Evolutionary conservation across 2,888 invertebrate species (phyloP).

Genomic region (Caenorhabditis macrosperma): DNA sequence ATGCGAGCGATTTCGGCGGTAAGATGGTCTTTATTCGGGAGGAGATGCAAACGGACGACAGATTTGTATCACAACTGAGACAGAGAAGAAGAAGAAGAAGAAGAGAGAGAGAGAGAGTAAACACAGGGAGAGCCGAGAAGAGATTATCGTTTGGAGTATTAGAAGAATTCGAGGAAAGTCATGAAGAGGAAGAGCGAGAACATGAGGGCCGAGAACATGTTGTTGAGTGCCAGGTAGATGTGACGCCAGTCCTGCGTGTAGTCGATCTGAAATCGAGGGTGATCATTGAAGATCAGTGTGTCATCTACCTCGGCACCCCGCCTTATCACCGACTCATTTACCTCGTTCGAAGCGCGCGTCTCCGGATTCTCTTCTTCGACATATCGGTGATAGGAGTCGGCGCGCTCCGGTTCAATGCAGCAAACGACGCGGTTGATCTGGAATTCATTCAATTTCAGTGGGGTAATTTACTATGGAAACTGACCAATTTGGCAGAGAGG

Average conservation of each 20-base stretch:
- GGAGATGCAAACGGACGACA: constrained; percentile 23
- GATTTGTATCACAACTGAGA: constrained; percentile 5
- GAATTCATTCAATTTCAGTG: not conserved
- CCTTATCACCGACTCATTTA: constrained; percentile 38
- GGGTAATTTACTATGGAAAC: not conserved
- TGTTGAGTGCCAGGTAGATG: constrained; percentile 77
- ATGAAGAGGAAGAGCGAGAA: constrained; percentile 75
- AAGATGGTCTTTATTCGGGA: constrained; percentile 22
- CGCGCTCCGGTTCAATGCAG: constrained; percentile 77
- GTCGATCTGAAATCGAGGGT: constrained; percentile 49
- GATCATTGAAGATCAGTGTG: not conserved
- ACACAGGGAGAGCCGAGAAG: too few relatives aligned
- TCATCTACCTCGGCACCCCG: constrained; percentile 34
- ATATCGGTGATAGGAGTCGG: constrained; percentile 72
- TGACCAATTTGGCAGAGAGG: constrained; percentile 72
- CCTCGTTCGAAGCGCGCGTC: constrained; percentile 36
- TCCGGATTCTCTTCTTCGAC: constrained; percentile 62
- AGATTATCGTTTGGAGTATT: not conserved
- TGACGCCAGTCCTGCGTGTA: constrained; percentile 79
- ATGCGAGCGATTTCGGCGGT: constrained; percentile 9
- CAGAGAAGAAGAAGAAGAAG: not conserved
- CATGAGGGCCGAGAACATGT: constrained; percentile 75
- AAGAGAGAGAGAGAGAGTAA: too few relatives aligned
- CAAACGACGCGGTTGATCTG: constrained; percentile 75
- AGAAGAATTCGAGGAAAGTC: constrained; percentile 55